Base-by-base conservation (phyloP, 1,140 invertebrate genomes). In the Bombus haemorrhoidalis region DNA sequence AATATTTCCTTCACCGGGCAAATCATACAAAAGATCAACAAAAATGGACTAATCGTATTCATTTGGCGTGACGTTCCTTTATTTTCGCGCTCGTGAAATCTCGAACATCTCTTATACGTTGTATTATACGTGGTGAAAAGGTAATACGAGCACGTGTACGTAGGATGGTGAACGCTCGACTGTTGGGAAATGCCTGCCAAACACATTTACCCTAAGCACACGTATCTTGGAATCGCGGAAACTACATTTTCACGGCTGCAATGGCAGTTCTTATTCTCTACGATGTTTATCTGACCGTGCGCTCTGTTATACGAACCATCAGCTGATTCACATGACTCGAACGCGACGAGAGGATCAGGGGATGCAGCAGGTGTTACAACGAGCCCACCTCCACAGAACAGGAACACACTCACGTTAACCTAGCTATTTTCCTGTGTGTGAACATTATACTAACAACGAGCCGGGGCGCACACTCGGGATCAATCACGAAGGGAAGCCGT, bases 351-450 rank as follows among this genome's bases (percentile, higher is more conserved):
- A 47, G 28, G n/a, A 64, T 79, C 76, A 59, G 34, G 47, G 82
- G 81, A 90, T 83, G 81, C 86, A 89, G 84, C 86, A 87, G 80
- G 87, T 85, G 86, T 79, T 72, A 75, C 53, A 72, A 83, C 66
- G 66, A 80, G 47, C 76, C 74, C 62, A 69, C 68, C 43, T 78
- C 83, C 72, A 78, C 64, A 83, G 57, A 75, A 77, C 75, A 85
- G 77, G 68, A 81, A 0, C 81, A 71, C 39, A 39, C 81, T 81
- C 77, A 77, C 76, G 57, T 86, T 57, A 62, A 66, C 37, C 71
- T 53, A 74, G 37, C 59, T 57, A 69, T 43, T 78, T 75, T n/a
- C 39, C 69, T 79, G 66, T 88, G 77, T 81, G 81, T 83, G 81
- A 59, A 73, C 57, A 78, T 53, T 53, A 53, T 53, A 84, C 77